phyloP scores from a whole-genome alignment of 2,888 invertebrate species.

The Nomada fucata region DNA sequence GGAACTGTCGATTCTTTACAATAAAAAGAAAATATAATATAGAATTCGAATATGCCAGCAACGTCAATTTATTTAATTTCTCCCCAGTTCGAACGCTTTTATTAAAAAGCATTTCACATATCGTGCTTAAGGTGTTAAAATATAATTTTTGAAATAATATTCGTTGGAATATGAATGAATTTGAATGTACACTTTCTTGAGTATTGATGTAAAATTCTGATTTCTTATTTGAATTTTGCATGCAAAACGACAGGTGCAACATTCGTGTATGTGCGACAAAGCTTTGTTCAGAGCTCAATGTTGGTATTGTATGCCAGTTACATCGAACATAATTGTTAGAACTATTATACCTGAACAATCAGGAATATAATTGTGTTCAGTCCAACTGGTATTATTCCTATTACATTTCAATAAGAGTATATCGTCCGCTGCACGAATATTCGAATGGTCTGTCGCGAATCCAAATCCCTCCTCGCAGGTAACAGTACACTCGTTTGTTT shows the following conservation, averaged over 20 bases:
- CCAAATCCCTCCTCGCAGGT: constrained; percentile 87
- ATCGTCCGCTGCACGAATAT: constrained; percentile 69
- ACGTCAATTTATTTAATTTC: neutral
- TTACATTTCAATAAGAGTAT: constrained; percentile 76
- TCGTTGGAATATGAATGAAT: too few species aligned
- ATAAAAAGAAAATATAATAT: neutral
- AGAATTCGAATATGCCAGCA: neutral
- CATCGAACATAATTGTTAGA: neutral
- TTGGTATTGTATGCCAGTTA: too few species aligned
- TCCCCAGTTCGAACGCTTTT: too few species aligned
- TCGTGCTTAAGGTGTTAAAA: too few species aligned
- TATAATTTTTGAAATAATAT: too few species aligned
- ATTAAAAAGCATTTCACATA: too few species aligned
- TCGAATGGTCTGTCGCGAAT: constrained; percentile 84
- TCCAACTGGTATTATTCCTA: constrained; percentile 65
- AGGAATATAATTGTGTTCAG: constrained; percentile 78
- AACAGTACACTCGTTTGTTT: constrained; percentile 85
- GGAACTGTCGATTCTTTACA: constrained; percentile 84
- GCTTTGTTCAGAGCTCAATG: neutral
- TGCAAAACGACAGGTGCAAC: too few species aligned
- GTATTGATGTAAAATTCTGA: too few species aligned
- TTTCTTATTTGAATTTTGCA: too few species aligned
- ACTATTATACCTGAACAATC: constrained; percentile 85
- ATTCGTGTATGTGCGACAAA: too few species aligned
- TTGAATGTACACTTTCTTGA: too few species aligned